Base-by-base conservation (phyloP, 1,140 invertebrate genomes). In the Achroia grisella region DNA sequence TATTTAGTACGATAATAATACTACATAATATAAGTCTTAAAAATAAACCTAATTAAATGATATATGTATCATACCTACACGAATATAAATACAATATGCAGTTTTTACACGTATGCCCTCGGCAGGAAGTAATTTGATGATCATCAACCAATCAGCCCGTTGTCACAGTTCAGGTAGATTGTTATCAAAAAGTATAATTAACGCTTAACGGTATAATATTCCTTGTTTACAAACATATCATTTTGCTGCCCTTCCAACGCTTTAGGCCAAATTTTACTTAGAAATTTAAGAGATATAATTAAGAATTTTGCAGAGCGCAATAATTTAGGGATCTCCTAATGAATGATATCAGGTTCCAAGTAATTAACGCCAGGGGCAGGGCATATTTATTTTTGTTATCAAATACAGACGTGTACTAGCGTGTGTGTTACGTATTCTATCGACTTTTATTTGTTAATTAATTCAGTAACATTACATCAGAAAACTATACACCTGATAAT, bases 221-320 rank as follows among this genome's bases (percentile, higher is more conserved):
- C 48, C 62, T 52, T 80, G 74, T 84, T 82, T 84, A 84, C 68
- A 82, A 84, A 84, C 80, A 84, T 84, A 82, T 82, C 71, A 84
- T 84, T 84, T 84, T 64, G 74, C 69, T 78, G 75, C 62, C 66
- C 50, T 62, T 47, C 44, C 61, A 62, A 52, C 59, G 69, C 80
- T 72, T 57, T 37, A 56, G 76, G 80, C 77, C 51, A 79, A 73
- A 80, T 71, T 82, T 82, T 82, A 74, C 76, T 82, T 77, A 84
- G 80, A 84, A 84, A 84, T 80, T 80, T 71, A 82, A 84, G 80
- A 82, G 69, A 81, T 84, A 82, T 84, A 82, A 84, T 84, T 84
- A 84, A 84, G 76, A 84, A 84, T 80, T 83, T 82, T 68, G 76
- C 62, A 65, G 53, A 62, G 71, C 71, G 71, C 67, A 82, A 80